Percentiles rank a stretch among this genome's conserved stretches.
These are phyloP conservation scores for Pseudocheirus occidentalis DNA, from an alignment of 2,797 vertebrate genomes.

Conservation along the genomic window DNA sequence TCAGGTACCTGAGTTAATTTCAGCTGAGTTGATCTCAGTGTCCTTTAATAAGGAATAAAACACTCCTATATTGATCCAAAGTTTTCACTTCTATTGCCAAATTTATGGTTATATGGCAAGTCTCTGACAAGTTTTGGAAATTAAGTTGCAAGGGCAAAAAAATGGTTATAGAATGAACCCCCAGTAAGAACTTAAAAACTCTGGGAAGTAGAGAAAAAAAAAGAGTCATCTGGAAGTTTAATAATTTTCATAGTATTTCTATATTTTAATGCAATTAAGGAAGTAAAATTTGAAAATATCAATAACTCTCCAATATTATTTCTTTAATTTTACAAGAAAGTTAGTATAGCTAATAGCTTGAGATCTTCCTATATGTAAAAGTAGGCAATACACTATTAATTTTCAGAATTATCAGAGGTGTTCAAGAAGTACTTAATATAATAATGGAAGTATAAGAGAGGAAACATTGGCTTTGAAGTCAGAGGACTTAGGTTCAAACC, in stretches of 20 bases:
- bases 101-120: neutral
- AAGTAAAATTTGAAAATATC: neutral
- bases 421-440: neutral
- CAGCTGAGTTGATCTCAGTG: neutral
- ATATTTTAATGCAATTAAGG: neutral
- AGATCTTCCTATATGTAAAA: neutral
- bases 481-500: neutral
- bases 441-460: neutral
- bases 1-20: neutral
- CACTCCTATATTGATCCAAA: neutral
- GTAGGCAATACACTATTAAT: neutral
- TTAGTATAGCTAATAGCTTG: neutral
- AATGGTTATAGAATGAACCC: no score
- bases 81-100: no score
- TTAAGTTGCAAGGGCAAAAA: neutral
- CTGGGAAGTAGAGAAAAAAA: neutral
- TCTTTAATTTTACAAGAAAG: neutral
- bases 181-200: neutral
- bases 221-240: neutral
- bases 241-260: neutral
- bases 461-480: neutral
- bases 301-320: neutral
- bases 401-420: neutral
- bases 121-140: neutral
- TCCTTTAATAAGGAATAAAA: neutral